Percentiles rank a stretch among this genome's conserved stretches.
Evolutionary conservation across 2,888 invertebrate genomes (phyloP).

Genomic region (Brassicogethes aeneus): DNA sequence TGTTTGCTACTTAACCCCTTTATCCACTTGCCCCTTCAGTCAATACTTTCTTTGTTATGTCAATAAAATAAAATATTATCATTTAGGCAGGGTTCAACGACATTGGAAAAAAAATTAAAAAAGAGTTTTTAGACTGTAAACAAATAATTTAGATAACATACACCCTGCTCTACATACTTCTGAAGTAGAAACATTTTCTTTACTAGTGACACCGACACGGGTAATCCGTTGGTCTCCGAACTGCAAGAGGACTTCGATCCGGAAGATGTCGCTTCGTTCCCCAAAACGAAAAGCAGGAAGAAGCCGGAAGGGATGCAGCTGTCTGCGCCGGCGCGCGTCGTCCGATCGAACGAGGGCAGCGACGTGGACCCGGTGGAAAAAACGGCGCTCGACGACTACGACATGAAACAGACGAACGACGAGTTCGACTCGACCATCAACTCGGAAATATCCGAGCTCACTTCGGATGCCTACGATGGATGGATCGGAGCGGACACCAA

Average conservation of each 20-base stretch:
- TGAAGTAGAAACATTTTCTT: too few species aligned
- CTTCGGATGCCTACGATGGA: conserved; percentile 45
- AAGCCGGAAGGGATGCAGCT: conserved; percentile 29
- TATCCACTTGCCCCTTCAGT: too few species aligned
- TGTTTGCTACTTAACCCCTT: too few species aligned
- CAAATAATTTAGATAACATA: too few species aligned
- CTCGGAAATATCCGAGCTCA: conserved; percentile 40
- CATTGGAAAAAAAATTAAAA: too few species aligned
- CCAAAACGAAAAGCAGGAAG: conserved; percentile 31
- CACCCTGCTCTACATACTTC: too few species aligned
- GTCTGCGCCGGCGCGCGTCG: conserved; percentile 14
- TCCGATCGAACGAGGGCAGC: conserved; percentile 23
- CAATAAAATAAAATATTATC: too few species aligned
- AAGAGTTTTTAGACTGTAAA: too few species aligned
- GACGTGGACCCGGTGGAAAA: conserved; percentile 27
- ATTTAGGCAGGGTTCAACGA: too few species aligned
- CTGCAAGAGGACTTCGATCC: conserved; percentile 78
- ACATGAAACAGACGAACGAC: conserved; percentile 41
- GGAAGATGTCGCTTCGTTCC: conserved; percentile 41
- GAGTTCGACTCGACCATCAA: conserved; percentile 41
- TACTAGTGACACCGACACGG: conserved; percentile 64
- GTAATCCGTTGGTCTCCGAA: conserved; percentile 73
- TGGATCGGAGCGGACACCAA: conserved; percentile 61
- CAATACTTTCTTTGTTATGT: too few species aligned
- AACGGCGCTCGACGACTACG: conserved; percentile 32